Conservation (phyloP, 2,113 vertebrate genomes). For the Leucopsar rothschildi region DNA sequence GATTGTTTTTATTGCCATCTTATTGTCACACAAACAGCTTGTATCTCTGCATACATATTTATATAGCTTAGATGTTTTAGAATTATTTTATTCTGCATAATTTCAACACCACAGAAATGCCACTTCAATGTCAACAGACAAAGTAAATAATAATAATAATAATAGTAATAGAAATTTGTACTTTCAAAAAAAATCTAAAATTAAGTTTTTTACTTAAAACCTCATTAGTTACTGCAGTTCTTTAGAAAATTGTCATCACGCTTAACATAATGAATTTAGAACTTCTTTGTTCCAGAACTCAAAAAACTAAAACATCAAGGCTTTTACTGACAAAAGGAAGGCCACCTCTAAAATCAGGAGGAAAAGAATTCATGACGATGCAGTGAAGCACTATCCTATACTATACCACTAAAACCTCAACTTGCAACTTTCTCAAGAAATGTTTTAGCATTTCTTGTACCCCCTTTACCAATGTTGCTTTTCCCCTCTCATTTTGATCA, state of each 20-base stretch:
- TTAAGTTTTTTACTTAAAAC: slow-evolving; percentile 24
- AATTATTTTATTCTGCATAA: slow-evolving; percentile 55
- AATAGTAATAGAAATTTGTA: slow-evolving; percentile 25
- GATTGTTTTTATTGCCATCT: slow-evolving; percentile 36
- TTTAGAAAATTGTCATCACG: not conserved
- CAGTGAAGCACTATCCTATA: not conserved
- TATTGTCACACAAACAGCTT: slow-evolving; percentile 60
- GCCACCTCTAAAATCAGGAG: not conserved
- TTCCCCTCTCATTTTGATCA: not conserved
- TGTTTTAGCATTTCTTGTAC: not conserved
- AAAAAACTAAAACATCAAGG: not conserved
- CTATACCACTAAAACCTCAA: not conserved
- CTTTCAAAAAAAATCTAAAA: not conserved
- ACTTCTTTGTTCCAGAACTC: not conserved
- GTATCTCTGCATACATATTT: slow-evolving; percentile 56
- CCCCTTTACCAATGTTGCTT: accelerated
- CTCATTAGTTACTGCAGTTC: not conserved
- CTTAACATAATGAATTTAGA: not conserved
- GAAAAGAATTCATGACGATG: not conserved
- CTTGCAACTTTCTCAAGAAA: not conserved
- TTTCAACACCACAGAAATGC: slow-evolving; percentile 57
- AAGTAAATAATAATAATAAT: not conserved
- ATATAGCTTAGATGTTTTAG: slow-evolving; percentile 33
- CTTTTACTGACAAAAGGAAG: not conserved
- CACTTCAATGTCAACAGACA: slow-evolving; percentile 55